Evolutionary conservation across 1,140 invertebrate species (phyloP), one percentile per base, ranked within the genome.

Genomic region (Xylocopa sonorina): DNA sequence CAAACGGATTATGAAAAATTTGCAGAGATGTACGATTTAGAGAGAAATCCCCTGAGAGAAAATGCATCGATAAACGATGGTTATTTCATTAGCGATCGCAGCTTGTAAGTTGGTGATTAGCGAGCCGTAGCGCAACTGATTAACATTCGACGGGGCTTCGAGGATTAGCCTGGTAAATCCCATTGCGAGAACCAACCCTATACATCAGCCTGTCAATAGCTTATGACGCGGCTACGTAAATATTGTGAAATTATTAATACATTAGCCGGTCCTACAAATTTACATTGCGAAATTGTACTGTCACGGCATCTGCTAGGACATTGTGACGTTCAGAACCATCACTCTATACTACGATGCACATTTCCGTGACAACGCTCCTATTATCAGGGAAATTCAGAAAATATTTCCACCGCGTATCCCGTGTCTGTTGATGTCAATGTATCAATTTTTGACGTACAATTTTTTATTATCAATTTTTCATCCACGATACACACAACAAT

Each of bases 61-160:
- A n/a, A 14, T 46, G 43, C 18, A 24, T 21, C 21, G 32, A 64
- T 38, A 6, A 24, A 4, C 27, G 21, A 18, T 46, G 27, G 60
- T 74, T 64, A 74, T 53, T 74, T 29, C n/a, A 21, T n/a, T 18
- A 24, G 9, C 16, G 29, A 16, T 18, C 48, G 34, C 34, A 41
- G 60, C 58, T 43, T 75, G 46, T 75, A 75, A 75, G 60, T 74
- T 34, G 58, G 27, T 64, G 72, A 75, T 75, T 64, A 75, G 58
- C 16, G 48, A 24, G 32, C 29, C 72, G 60, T 64, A 51, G 48
- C 34, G 58, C 38, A 27, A 51, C 60, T 75, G 72, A 75, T 75
- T 66, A 64, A 75, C 72, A 34, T 66, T 32, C 60, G 50, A 53
- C 60, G 32, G 12, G 60, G 60, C 60, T 53, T 66, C 71, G 58